Evolutionary conservation across 2,888 invertebrate species (phyloP), one percentile per base, ranked within the genome.

Genomic region (Anthophora plumipes): DNA sequence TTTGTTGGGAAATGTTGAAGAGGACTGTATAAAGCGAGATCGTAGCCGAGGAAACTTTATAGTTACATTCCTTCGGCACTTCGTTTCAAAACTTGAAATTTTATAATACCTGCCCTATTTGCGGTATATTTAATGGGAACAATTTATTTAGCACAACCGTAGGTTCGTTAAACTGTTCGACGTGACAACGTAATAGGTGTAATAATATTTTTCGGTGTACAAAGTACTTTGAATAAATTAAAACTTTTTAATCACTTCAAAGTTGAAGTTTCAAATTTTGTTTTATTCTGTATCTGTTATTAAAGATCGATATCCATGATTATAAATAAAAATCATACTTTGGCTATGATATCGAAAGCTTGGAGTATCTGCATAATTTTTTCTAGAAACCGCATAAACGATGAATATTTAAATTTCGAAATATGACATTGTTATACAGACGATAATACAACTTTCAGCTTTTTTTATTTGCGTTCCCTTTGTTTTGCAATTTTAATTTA

Each of bases 1-100:
- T 76, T 72, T 55, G 61, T 9, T 11, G 22, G 63, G 48, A 63
- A 72, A 72, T 55, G 41, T 76, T 63, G 55, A 11, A 25, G 48
- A n/a, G 8, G 31, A 50, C 75, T 63, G 22, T 37, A 64, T 50
- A 64, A 64, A 64, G 57, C 57, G n/a, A 48, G 43, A 22, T 50
- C n/a, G 50, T 14, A 37, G 57, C 41, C 41, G 22, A 20, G 37
- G 8, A 43, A 64, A 39, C 48, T 73, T 72, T 55, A 57, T 20
- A n/a, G 48, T 57, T 64, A 64, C 59, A 39, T 50, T 48, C 17
- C 17, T 25, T 55, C 22, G 63, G 39, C 20, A 31, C 39, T 31
- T 17, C 22, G 37, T 14, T 25, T 14, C 52, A 14, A 12, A 59
- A 60, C n/a, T 48, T 43, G 46, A 59, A 41, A 77, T 46, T 66